These are phyloP conservation scores for Laticauda colubrina DNA, from an alignment of 2,113 vertebrate genomes.

Conservation along the genomic window DNA sequence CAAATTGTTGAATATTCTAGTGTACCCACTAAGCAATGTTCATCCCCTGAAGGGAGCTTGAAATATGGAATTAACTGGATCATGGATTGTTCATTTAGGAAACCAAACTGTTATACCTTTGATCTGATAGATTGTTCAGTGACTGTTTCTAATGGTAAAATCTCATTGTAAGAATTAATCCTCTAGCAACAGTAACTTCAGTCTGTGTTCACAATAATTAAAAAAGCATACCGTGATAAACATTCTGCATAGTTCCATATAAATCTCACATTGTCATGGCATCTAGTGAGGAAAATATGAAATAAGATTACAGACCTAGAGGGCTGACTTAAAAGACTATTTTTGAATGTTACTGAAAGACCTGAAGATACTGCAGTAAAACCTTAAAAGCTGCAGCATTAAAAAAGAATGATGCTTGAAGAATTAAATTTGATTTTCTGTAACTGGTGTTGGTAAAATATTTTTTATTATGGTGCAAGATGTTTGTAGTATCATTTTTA, in stretches of 20 bases:
- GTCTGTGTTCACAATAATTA: conserved; percentile 5
- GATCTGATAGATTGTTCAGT: neutral
- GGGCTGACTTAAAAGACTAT: conserved; percentile 23
- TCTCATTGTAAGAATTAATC: neutral
- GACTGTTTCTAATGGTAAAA: neutral
- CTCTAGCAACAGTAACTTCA: neutral
- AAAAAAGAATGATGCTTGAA: conserved; percentile 50
- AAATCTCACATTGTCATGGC: conserved; percentile 12
- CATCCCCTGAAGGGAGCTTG: neutral
- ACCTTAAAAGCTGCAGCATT: conserved; percentile 40
- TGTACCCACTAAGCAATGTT: neutral
- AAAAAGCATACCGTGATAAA: conserved; percentile 7
- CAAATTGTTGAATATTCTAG: neutral
- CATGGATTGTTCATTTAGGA: neutral
- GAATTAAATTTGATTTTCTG: conserved; percentile 48
- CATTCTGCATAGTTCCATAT: neutral
- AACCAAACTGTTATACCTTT: neutral
- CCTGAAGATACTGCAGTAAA: conserved; percentile 29
- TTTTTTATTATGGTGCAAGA: conserved; percentile 32
- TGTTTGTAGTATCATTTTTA: conserved; percentile 16
- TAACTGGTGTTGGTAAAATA: conserved; percentile 28
- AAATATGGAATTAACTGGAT: neutral
- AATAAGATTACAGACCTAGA: conserved; percentile 10
- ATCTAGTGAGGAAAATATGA: neutral
- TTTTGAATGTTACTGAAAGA: conserved; percentile 19